Evolutionary conservation across 2,888 invertebrate genomes (phyloP), one percentile per base, ranked within the genome.

Genomic region (Pasiphila rectangulata): DNA sequence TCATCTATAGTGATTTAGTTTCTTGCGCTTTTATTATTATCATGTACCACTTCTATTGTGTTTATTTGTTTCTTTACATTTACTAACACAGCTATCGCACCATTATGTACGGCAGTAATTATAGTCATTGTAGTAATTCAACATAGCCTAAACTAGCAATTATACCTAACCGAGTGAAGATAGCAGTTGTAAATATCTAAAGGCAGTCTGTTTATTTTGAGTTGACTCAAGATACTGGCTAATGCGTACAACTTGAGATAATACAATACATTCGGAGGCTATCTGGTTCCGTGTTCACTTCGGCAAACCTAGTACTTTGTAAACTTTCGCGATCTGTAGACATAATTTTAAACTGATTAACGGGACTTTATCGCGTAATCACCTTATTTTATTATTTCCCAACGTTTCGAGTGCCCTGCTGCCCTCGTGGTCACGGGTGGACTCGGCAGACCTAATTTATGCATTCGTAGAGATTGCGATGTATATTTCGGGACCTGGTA

Each of bases 131-230:
- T 41, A 20, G 36, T 42, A 37, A 30, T 32, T 38, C 23, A 20
- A 36, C 44, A 20, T 51, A 51, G 51, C 54, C 54, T 38, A 34
- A 43, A 50, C 54, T 35, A 51, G 38, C 47, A 47, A 54, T 56
- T 42, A 49, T 19, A 19, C 27, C 13, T 17, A 21, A 34, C 25
- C 43, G n/a, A 25, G 36, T 36, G 41, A 16, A 41, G 46, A 41
- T 44, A 37, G 35, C 35, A 46, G n/a, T 10, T 30, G 25, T 21
- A 46, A 36, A 29, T 27, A 24, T 10, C 24, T 43, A 39, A 35
- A 38, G 25, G 35, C 10, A 37, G 36, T 20, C 16, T 10, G 15
- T 34, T 30, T 32, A 24, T 15, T 44, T 37, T 39, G 43, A 40
- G 40, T 51, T 43, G 25, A 12, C 32, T 43, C 30, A 32, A 44